Percentiles rank a stretch among this genome's conserved stretches.
Evolutionary conservation across 2,113 vertebrate genomes (phyloP).

Genomic region (Barbus barbus): DNA sequence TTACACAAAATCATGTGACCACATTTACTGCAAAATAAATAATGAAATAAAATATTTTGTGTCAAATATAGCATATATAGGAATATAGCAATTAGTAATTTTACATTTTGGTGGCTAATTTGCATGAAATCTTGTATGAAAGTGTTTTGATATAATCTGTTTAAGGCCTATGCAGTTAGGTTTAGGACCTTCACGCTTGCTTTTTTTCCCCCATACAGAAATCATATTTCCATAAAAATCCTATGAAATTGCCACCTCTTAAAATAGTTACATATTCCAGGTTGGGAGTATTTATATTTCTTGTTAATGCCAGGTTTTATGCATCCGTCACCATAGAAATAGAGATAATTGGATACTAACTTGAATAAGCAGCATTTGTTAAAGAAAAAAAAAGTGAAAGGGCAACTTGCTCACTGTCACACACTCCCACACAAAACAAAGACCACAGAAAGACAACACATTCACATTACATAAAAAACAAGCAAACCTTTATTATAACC

Average conservation of each 20-base stretch:
- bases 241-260: background rate
- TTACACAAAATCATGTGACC: too few relatives aligned
- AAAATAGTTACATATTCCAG: background rate
- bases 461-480: slow-evolving; percentile 55
- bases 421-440: too few relatives aligned
- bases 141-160: background rate
- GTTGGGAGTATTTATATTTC: background rate
- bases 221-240: background rate
- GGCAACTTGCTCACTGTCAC: too few relatives aligned
- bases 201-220: too few relatives aligned
- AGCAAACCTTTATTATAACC: slow-evolving; percentile 70
- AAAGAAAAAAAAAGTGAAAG: background rate
- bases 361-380: background rate
- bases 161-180: background rate
- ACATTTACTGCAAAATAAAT: too few relatives aligned
- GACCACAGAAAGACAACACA: too few relatives aligned
- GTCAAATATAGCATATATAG: too few relatives aligned
- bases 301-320: background rate
- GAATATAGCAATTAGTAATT: background rate
- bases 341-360: background rate
- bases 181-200: background rate
- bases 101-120: background rate
- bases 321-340: background rate
- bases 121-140: too few relatives aligned
- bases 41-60: too few relatives aligned